Evolutionary conservation across 2,888 invertebrate species (phyloP).

Genomic region (Sminthurinus aureus): DNA sequence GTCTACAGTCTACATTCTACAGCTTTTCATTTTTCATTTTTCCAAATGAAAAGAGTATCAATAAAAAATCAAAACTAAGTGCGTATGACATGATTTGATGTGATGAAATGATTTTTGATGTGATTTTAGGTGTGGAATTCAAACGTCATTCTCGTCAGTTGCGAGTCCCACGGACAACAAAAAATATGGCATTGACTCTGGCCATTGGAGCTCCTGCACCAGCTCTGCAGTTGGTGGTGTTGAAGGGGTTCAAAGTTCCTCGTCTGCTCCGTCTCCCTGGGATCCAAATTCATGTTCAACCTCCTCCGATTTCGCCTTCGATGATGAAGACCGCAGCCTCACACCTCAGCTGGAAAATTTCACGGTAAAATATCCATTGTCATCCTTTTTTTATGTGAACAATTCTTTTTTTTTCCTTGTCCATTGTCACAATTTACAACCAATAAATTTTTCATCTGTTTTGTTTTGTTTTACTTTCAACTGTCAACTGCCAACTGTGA

Average conservation of each 20-base stretch:
- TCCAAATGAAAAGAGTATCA: too few species aligned
- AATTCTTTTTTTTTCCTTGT: background rate
- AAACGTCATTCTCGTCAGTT: conserved; percentile 59
- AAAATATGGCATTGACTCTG: conserved; percentile 60
- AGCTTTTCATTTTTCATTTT: too few species aligned
- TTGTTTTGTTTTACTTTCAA: background rate
- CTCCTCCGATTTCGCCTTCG: conserved; percentile 58
- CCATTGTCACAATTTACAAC: too few species aligned
- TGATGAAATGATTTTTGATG: conserved; percentile 46
- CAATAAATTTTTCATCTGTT: too few species aligned
- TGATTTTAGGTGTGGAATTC: conserved; percentile 58
- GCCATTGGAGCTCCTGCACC: conserved; percentile 59
- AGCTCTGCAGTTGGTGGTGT: conserved; percentile 57
- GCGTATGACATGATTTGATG: too few species aligned
- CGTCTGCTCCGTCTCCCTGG: conserved; percentile 59
- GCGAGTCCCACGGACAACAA: conserved; percentile 51
- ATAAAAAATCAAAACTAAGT: too few species aligned
- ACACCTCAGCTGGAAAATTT: conserved; percentile 60
- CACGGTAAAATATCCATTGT: conserved; percentile 47
- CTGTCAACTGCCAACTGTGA: too few species aligned
- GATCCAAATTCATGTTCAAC: conserved; percentile 56
- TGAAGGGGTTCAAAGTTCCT: conserved; percentile 46
- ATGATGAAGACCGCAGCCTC: conserved; percentile 59
- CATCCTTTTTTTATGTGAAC: background rate
- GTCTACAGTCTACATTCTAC: too few species aligned